Evolutionary conservation across 2,888 invertebrate genomes (phyloP), one percentile per base, ranked within the genome.

Genomic region (Eurytoma adleriae): DNA sequence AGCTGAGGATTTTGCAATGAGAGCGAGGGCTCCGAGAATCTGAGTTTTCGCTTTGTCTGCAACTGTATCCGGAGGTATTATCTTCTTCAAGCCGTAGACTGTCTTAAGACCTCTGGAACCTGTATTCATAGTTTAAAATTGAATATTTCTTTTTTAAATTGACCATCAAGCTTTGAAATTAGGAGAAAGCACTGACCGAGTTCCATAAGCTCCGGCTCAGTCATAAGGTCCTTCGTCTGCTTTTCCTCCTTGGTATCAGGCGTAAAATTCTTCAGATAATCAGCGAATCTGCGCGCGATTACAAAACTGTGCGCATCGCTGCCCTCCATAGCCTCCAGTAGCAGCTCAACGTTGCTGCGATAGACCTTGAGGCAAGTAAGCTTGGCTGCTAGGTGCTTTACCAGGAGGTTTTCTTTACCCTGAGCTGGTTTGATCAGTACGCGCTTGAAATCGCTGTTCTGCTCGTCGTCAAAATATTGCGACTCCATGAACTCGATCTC

Each of bases 211-310:
- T 82, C 82, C 1, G 70, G 54, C 14, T 82, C 82, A 2, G 78
- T 74, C n/a, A 80, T 78, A 1, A 82, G 52, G 3, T 79, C 74
- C n/a, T 66, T 82, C 4, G 79, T 82, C 13, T 82, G 82, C 20
- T 75, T 82, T 20, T 75, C 80, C 48, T 82, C 82, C 20, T 80
- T 82, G 3, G 82, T 82, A 12, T 82, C 82, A 0, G 82, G 78
- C 7, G 20, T 48, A 54, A 82, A 82, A 13, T 78, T 66, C n/a
- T 80, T 82, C 52, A 82, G 64, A 30, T 82, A 82, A 68, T 82
- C 82, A 1, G 79, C 54, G 3, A 82, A 71, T n/a, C 80, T 57
- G 5, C 67, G 78, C n/a, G 50, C 59, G 7, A 82, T 57, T 1
- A 57, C 61, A 4, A 82, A 48, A 16, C 50, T 79, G 2, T 74